Evolutionary conservation across 2,113 vertebrate genomes (phyloP), one percentile per base, ranked within the genome.

Genomic region (Passer montanus): DNA sequence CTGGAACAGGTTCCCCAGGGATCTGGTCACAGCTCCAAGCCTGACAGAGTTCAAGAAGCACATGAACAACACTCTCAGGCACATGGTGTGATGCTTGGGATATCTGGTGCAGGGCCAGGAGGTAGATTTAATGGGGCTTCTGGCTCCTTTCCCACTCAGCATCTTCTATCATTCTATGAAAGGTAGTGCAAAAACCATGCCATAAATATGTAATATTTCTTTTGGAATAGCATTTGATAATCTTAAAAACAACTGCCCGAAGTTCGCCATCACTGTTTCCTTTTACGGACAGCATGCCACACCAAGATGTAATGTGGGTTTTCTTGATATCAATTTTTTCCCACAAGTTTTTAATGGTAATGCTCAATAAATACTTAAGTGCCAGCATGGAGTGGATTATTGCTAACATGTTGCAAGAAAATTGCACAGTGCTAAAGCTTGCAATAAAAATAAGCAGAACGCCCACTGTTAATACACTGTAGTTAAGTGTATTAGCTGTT

Each of bases 391-490:
- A 95, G 95, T 81, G 50, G 96, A 94, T 98, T 98, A 97, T 84
- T 97, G 95, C 95, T 96, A 97, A 94, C 86, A 88, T 63, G 96
- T 87, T 97, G 77, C 62, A 97, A 95, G 85, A 95, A 97, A 97
- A 98, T 68, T 96, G 95, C 86, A 95, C 62, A 95, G 90, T 94
- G 91, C 91, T 93, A 95, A 88, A 96, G 89, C 87, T 79, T 95
- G 89, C 92, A 96, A 97, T 97, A 98, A 98, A 97, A 98, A 97
- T 95, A 96, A 97, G 94, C 94, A 96, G 95, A 97, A 97, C 84
- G 85, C 97, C 96, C 91, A 97, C 96, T 97, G 94, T 84, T 97
- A 95, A 94, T 81, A 95, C 41, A 85, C 87, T 92, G 81, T 63
- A 97, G 90, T 97, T 97, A 96, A 97, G 84, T 93, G 83, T 93